These are phyloP conservation scores for Patella ulyssiponensis DNA, from an alignment of 2,888 invertebrate genomes.

Conservation along the genomic window DNA sequence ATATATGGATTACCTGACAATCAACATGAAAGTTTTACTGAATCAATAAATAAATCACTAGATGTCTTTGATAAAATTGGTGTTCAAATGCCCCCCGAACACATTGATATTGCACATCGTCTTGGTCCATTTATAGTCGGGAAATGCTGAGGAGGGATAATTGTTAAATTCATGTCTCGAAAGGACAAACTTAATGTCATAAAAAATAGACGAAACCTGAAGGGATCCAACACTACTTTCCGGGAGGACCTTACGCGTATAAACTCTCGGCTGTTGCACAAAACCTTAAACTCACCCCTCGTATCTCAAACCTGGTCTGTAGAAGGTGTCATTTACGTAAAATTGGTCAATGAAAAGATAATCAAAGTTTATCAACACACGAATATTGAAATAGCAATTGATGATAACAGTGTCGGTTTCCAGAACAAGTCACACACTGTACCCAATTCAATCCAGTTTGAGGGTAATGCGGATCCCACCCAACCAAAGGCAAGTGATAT, in stretches of 20 bases:
- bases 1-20: neutral
- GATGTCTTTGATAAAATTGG: neutral
- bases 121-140: neutral
- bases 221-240: neutral
- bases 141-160: neutral
- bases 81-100: neutral
- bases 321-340: neutral
- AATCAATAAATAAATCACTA: neutral
- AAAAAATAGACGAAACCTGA: neutral
- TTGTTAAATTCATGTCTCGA: constrained; percentile 6
- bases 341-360: neutral
- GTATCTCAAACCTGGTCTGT: constrained; percentile 3
- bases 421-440: too few species aligned
- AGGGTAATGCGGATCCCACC: too few species aligned
- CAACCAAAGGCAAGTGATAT: too few species aligned
- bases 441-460: too few species aligned
- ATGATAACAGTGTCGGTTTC: neutral
- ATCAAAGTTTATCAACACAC: neutral
- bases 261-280: neutral
- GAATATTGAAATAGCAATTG: neutral
- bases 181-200: neutral
- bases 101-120: neutral
- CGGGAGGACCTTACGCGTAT: neutral
- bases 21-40: neutral
- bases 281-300: neutral